Conservation (phyloP, 2,888 invertebrate genomes). For the Drosophila prostipennis region DNA sequence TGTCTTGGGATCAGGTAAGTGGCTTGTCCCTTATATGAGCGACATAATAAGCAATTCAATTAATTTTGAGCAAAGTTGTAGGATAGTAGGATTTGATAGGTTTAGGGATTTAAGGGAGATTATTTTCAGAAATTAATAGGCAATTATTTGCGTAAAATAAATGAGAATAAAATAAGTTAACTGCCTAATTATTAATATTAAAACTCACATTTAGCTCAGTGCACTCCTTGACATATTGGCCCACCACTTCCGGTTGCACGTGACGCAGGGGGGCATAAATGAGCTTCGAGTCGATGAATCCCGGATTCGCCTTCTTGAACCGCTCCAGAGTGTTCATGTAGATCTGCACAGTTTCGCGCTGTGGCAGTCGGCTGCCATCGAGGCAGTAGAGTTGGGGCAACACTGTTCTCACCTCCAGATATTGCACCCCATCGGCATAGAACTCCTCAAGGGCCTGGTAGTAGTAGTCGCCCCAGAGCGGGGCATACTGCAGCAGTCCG, state of each 20-base stretch:
- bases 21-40: no score
- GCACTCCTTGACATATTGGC: conserved; percentile 83
- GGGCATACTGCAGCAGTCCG: conserved; percentile 86
- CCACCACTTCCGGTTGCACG: conserved; percentile 82
- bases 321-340: conserved; percentile 86
- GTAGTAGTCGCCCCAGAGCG: conserved; percentile 88
- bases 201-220: conserved; percentile 63
- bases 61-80: no score
- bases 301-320: conserved; percentile 87
- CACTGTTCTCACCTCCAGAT: conserved; percentile 88
- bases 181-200: no score
- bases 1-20: no score
- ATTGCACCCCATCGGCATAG: conserved; percentile 88
- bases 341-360: conserved; percentile 86
- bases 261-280: conserved; percentile 88
- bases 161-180: no score
- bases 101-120: no score
- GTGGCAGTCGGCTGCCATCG: conserved; percentile 86
- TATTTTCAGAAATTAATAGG: no score
- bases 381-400: conserved; percentile 88
- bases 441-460: conserved; percentile 87
- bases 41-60: no score
- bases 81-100: no score
- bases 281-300: conserved; percentile 88
- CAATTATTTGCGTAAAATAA: no score